These are phyloP conservation scores for Drosophila gaucha DNA, from an alignment of 2,888 invertebrate genomes.

Conservation along the genomic window DNA sequence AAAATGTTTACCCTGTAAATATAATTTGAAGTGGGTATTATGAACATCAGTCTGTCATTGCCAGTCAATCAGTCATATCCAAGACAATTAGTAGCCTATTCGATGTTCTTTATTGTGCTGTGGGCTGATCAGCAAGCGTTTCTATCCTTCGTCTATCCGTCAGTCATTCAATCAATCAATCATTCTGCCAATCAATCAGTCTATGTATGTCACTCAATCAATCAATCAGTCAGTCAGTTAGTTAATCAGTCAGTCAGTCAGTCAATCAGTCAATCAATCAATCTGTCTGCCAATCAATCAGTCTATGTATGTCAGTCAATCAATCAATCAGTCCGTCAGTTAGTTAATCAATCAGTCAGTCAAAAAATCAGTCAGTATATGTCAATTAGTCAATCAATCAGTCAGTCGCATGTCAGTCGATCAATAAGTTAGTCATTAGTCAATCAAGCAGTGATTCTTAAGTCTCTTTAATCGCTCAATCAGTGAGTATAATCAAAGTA, in stretches of 20 bases:
- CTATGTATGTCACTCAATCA: background rate
- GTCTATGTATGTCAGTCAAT: background rate
- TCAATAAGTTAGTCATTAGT: background rate
- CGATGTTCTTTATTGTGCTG: background rate
- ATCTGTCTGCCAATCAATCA: background rate
- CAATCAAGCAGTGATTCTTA: background rate
- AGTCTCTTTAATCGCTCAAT: too few species aligned
- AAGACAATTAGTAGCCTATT: background rate
- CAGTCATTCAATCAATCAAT: too few species aligned
- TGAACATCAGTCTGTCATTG: background rate
- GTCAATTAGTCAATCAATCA: background rate
- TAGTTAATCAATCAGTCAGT: too few species aligned
- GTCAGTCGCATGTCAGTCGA: background rate
- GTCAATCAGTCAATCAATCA: background rate
- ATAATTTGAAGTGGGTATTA: background rate
- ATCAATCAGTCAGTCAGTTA: background rate
- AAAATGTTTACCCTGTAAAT: slow-evolving; percentile 19
- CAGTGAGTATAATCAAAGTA: background rate
- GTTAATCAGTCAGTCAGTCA: too few species aligned
- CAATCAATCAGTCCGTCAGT: background rate
- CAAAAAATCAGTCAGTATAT: background rate
- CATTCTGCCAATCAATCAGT: too few species aligned
- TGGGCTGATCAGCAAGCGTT: background rate
- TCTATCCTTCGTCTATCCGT: too few species aligned
- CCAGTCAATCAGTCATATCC: background rate